Evolutionary conservation across 2,888 invertebrate species (phyloP), one percentile per base, ranked within the genome.

Genomic region (Lissonota sp.): DNA sequence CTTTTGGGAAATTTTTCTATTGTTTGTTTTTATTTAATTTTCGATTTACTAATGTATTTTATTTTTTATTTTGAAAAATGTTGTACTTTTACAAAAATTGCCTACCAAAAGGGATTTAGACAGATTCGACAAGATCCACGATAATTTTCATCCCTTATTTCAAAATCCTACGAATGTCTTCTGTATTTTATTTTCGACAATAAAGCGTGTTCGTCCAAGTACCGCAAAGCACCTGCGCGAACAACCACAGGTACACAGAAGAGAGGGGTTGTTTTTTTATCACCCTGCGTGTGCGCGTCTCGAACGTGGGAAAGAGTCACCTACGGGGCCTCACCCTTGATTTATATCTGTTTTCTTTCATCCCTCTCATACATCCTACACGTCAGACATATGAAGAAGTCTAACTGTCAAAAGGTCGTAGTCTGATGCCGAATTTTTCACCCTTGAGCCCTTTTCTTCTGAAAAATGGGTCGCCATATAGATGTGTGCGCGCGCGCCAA

Each of bases 191-290:
- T 66, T 60, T 62, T 57, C 46, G 66, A 81, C 70, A 81, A 78
- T 81, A 60, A 71, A 26, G 26, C 40, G 37, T 57, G 71, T 81
- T 81, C 67, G 58, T 49, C 58, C 46, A 40, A 60, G 62, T 58
- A 75, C 75, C 75, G 16, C 76, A 60, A 49, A 55, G 71, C 78
- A 81, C 78, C 81, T 81, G 81, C 81, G 44, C 46, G 26, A 26
- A 26, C 16, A 46, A 81, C 70, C 78, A 62, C 78, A 75, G 78
- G 74, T 78, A 81, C 74, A 74, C 64, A 53, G 51, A 53, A 64
- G 63, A 64, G 63, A 55, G 53, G 39, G 8, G 26, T 8, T 12
- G 26, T 26, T 26, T 26, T 26, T 26, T 26, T 26, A 26, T 26
- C 26, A 26, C 3, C 26, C 26, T 26, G 26, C 26, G 26, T 26